Conservation (phyloP, 2,888 invertebrate species). For the Chaitophorus viminalis region DNA sequence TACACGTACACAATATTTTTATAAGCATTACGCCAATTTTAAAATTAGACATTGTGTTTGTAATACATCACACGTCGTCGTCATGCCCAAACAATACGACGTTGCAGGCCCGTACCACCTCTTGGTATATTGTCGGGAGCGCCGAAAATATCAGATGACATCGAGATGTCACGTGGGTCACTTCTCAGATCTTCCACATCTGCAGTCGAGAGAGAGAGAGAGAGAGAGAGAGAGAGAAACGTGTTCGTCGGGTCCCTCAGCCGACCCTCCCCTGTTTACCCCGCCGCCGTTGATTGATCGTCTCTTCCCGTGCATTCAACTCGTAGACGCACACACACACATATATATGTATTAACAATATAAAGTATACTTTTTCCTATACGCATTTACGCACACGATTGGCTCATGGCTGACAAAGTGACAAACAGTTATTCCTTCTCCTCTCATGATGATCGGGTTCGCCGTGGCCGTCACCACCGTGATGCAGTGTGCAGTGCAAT, state of each 20-base stretch:
- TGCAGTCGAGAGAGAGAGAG: no score
- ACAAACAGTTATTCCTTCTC: conserved; percentile 18
- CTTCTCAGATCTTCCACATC: not conserved
- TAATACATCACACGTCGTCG: not conserved
- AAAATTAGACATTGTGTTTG: not conserved
- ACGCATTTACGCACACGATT: not conserved
- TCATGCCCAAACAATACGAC: not conserved
- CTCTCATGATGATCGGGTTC: no score
- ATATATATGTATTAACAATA: no score
- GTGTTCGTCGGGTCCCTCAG: not conserved
- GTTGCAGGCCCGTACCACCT: not conserved
- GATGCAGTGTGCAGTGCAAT: no score
- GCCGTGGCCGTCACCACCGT: not conserved
- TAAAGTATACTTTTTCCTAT: not conserved
- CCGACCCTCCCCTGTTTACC: not conserved
- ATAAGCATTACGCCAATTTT: no score
- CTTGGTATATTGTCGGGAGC: not conserved
- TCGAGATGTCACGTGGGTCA: not conserved
- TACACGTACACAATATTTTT: not conserved
- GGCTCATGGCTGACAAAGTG: not conserved
- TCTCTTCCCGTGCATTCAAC: not conserved
- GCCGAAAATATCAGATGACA: not conserved
- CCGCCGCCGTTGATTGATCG: conserved; percentile 56
- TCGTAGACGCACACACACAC: not conserved
- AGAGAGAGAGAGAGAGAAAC: no score